phyloP scores from a whole-genome alignment of 2,113 vertebrate species.

The Corapipo altera region DNA sequence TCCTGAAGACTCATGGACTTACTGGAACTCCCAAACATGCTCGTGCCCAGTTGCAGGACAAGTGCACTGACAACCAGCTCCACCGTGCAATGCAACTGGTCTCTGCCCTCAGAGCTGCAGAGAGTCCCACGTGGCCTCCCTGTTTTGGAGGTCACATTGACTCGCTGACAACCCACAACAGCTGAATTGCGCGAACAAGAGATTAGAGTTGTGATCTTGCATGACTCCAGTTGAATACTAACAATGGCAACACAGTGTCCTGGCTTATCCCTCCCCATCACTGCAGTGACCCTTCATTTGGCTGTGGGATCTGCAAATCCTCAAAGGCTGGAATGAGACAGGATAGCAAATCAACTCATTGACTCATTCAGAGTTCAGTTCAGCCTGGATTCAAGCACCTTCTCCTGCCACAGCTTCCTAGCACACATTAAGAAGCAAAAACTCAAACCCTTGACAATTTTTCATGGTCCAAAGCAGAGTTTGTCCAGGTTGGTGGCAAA shows the following conservation, averaged over 20 bases:
- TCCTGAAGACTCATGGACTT: not conserved
- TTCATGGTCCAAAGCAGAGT: not conserved
- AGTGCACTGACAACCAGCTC: not conserved
- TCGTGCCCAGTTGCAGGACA: not conserved
- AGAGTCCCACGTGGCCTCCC: not conserved
- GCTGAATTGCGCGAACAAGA: not conserved
- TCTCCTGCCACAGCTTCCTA: not conserved
- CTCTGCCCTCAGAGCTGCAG: not conserved
- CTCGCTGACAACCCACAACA: not conserved
- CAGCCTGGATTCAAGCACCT: not conserved
- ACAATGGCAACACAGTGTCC: not conserved
- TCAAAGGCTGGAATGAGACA: not conserved
- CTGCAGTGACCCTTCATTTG: not conserved
- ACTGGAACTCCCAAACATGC: not conserved
- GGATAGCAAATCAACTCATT: not conserved
- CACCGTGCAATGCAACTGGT: not conserved
- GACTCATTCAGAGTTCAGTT: not conserved
- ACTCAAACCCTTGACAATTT: not conserved
- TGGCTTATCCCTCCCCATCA: not conserved
- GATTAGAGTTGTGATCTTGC: conserved; percentile 11
- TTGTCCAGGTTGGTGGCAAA: not conserved
- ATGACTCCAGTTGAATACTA: not conserved
- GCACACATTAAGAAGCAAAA: not conserved
- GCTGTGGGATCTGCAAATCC: conserved; percentile 4
- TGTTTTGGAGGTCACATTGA: conserved; percentile 10